phyloP scores from a whole-genome alignment of 2,888 invertebrate species.

The Thumatha senex region DNA sequence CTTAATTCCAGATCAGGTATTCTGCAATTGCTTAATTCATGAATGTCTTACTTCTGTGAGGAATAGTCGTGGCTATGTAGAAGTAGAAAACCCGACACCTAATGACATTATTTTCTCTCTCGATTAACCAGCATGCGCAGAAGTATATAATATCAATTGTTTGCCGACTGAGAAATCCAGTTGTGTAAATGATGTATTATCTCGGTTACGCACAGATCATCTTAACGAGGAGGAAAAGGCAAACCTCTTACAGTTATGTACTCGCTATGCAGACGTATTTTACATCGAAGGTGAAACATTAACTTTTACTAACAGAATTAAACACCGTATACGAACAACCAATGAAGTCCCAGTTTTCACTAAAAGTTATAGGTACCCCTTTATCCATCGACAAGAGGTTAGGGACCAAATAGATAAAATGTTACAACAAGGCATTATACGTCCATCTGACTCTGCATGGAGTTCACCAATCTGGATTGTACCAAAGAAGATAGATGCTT shows the following conservation, averaged over 20 bases:
- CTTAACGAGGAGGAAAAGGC: background rate
- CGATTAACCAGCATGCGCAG: background rate
- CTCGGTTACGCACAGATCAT: conserved; percentile 1
- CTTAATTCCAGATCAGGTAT: conserved; percentile 18
- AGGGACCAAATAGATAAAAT: background rate
- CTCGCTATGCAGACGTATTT: conserved; percentile 1
- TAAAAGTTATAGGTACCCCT: conserved; percentile 2
- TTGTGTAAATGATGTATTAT: background rate
- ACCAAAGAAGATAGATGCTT: too few species aligned
- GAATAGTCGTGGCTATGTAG: background rate
- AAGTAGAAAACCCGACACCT: background rate
- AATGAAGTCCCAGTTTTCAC: background rate
- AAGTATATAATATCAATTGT: conserved; percentile 7
- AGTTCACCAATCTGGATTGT: too few species aligned
- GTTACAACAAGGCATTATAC: too few species aligned
- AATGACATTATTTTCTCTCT: background rate
- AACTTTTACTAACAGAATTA: background rate
- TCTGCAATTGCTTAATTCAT: conserved; percentile 27
- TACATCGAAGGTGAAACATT: background rate
- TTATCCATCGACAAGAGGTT: conserved; percentile 1
- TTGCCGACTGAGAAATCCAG: background rate
- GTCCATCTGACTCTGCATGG: too few species aligned
- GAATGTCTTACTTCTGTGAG: background rate
- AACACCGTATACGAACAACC: conserved; percentile 7
- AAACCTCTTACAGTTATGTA: background rate